Evolutionary conservation across 2,113 vertebrate genomes (phyloP).

Genomic region (Lathamus discolor): DNA sequence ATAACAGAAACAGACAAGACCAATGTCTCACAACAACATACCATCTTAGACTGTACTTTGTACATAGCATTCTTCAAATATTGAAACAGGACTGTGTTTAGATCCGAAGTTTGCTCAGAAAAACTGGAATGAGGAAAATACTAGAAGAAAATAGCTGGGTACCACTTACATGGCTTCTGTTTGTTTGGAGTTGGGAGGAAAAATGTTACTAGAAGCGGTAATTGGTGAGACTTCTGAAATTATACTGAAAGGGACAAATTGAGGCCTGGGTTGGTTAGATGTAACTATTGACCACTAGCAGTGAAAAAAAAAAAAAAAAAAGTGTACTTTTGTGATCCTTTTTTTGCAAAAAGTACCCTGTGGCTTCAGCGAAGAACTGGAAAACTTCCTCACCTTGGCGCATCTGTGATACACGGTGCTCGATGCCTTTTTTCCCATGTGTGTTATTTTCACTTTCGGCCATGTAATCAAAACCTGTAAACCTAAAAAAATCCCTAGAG

Average conservation of each 20-base stretch:
- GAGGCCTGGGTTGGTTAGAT: background rate
- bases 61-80: slow-evolving; percentile 34
- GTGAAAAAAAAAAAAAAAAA: background rate
- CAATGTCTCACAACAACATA: background rate
- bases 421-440: background rate
- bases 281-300: background rate
- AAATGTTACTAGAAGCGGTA: slow-evolving; percentile 19
- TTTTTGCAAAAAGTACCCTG: background rate
- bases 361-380: slow-evolving; percentile 35
- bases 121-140: slow-evolving; percentile 25
- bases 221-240: slow-evolving; percentile 43
- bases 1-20: background rate
- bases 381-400: slow-evolving; percentile 15
- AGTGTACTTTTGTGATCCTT: background rate
- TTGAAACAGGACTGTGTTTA: slow-evolving; percentile 42
- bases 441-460: slow-evolving; percentile 59
- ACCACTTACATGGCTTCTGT: background rate
- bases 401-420: background rate
- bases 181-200: background rate
- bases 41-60: background rate
- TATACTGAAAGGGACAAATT: slow-evolving; percentile 9
- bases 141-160: slow-evolving; percentile 12
- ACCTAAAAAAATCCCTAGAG: background rate
- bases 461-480: slow-evolving; percentile 36
- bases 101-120: slow-evolving; percentile 5